These are phyloP conservation scores for Muntiacus reevesi DNA, from an alignment of 2,113 vertebrate species.

Conservation along the genomic window DNA sequence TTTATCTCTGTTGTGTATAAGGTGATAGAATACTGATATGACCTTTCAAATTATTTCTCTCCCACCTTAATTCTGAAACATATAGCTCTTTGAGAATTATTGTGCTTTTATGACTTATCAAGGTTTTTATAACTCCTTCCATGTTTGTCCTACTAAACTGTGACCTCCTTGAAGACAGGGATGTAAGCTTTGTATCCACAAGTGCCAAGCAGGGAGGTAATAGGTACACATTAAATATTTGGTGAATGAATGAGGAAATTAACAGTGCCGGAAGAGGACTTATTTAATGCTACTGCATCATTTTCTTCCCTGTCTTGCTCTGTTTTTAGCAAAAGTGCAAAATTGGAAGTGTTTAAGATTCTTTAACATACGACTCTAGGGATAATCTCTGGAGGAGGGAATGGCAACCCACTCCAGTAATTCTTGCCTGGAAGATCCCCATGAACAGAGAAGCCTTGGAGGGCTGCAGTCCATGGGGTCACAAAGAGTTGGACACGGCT, in stretches of 20 bases:
- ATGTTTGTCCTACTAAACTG: neutral
- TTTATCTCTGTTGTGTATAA: neutral
- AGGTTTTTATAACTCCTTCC: neutral
- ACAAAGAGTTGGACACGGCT: neutral
- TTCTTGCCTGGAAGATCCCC: neutral
- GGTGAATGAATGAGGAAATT: neutral
- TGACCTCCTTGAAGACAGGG: neutral
- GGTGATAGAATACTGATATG: neutral
- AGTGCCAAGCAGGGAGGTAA: neutral
- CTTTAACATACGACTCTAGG: neutral
- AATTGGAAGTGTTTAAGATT: conserved; percentile 41
- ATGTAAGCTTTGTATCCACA: neutral
- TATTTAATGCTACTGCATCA: neutral
- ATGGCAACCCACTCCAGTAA: neutral
- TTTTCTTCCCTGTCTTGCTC: neutral
- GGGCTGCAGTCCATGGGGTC: neutral
- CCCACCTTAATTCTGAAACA: neutral
- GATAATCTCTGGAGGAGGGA: neutral
- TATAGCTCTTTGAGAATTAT: neutral
- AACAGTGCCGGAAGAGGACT: neutral
- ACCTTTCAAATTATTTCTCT: conserved; percentile 3
- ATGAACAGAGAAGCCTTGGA: neutral
- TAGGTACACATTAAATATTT: neutral
- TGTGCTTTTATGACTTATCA: neutral
- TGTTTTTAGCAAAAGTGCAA: conserved; percentile 28